phyloP scores from a whole-genome alignment of 2,888 invertebrate genomes.

The Eupithecia abbreviata region DNA sequence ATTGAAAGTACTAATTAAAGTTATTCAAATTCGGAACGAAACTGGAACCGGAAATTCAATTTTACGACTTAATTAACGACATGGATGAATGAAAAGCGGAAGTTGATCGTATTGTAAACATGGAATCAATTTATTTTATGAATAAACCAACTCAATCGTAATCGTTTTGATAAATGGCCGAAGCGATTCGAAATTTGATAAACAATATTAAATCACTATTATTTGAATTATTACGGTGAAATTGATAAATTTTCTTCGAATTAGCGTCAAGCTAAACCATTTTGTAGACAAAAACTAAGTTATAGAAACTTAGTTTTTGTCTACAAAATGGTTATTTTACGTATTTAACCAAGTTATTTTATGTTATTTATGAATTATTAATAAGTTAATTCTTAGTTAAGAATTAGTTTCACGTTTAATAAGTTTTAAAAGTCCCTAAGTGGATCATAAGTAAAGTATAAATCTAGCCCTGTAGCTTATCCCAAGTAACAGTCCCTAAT shows the following conservation, averaged over 20 bases:
- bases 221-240: constrained; percentile 58
- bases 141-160: constrained; percentile 11
- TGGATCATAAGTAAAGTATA: neutral
- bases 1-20: constrained; percentile 36
- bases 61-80: constrained; percentile 34
- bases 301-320: too few species aligned
- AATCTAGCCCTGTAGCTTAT: neutral
- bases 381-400: neutral
- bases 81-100: constrained; percentile 45
- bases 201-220: constrained; percentile 33
- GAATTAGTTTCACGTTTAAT: too few species aligned
- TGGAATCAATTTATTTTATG: constrained; percentile 26
- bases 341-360: neutral
- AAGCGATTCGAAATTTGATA: constrained; percentile 54
- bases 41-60: constrained; percentile 21
- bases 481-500: constrained; percentile 8
- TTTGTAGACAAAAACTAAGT: neutral
- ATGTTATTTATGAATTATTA: neutral
- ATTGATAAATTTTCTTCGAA: constrained; percentile 50
- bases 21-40: constrained; percentile 42
- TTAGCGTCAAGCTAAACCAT: neutral
- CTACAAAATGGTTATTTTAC: too few species aligned
- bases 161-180: constrained; percentile 52
- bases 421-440: neutral
- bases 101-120: constrained; percentile 24